Evolutionary conservation across 2,888 invertebrate genomes (phyloP).

Genomic region (Carcina quercana): DNA sequence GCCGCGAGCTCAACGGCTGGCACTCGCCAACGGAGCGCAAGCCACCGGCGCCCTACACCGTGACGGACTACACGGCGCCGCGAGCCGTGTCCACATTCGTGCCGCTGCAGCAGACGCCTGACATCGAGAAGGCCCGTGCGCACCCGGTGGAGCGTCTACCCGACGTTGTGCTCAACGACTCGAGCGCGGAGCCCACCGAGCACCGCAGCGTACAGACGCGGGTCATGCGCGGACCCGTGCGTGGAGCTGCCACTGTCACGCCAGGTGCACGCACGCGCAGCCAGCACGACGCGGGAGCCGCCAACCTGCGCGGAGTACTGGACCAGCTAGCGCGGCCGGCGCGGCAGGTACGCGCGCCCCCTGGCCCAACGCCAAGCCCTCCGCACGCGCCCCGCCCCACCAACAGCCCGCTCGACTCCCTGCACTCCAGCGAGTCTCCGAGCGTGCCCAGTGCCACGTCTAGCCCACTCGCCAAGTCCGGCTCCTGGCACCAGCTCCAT

Average conservation of each 20-base stretch:
- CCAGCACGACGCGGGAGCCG: slow-evolving; percentile 50
- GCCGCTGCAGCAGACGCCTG: slow-evolving; percentile 65
- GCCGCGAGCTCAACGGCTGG: slow-evolving; percentile 36
- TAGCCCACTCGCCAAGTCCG: slow-evolving; percentile 74
- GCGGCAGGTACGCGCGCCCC: slow-evolving; percentile 53
- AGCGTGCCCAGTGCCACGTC: slow-evolving; percentile 38
- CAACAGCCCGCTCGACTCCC: slow-evolving; percentile 51
- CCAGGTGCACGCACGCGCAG: slow-evolving; percentile 73
- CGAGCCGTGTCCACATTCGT: slow-evolving; percentile 55
- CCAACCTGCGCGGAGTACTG: slow-evolving; percentile 68
- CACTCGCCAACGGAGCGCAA: slow-evolving; percentile 23
- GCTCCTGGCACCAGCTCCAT: slow-evolving; percentile 87
- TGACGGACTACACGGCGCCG: slow-evolving; percentile 65
- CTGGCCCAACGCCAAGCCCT: slow-evolving; percentile 35
- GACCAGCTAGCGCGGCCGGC: slow-evolving; percentile 55
- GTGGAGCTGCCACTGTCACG: slow-evolving; percentile 81
- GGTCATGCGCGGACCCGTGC: slow-evolving; percentile 84
- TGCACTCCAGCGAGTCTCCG: slow-evolving; percentile 43
- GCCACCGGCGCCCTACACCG: slow-evolving; percentile 47
- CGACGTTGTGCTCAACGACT: slow-evolving; percentile 62
- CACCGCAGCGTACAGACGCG: slow-evolving; percentile 79
- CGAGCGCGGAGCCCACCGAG: slow-evolving; percentile 63
- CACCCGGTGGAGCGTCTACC: slow-evolving; percentile 64
- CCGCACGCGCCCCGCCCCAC: slow-evolving; percentile 79
- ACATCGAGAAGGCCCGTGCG: slow-evolving; percentile 63